phyloP scores from a whole-genome alignment of 2,888 invertebrate species.

The Caprella mutica region DNA sequence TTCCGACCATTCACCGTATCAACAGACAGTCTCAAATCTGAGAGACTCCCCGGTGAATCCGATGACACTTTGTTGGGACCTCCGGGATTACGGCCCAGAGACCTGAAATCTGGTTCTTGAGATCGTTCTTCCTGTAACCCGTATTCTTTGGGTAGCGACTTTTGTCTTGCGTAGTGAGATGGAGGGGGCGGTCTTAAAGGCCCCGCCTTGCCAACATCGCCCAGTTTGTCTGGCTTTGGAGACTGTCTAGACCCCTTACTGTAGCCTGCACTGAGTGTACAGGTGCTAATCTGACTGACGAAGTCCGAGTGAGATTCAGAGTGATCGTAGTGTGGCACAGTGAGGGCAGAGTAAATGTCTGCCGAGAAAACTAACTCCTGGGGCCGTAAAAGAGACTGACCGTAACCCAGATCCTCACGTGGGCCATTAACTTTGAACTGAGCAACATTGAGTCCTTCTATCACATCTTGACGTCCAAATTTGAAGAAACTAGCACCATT shows the following conservation, averaged over 20 bases:
- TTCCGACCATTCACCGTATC: conserved; percentile 42
- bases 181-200: neutral
- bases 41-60: conserved; percentile 64
- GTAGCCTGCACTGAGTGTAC: conserved; percentile 20
- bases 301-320: conserved; percentile 14
- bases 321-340: conserved; percentile 15
- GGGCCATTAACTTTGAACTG: conserved; percentile 54
- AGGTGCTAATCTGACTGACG: conserved; percentile 19
- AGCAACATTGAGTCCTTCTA: conserved; percentile 28
- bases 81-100: conserved; percentile 2
- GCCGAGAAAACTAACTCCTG: conserved; percentile 80
- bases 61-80: neutral
- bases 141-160: neutral
- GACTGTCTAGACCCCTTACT: neutral
- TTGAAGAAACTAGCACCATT: conserved; percentile 82
- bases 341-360: conserved; percentile 42
- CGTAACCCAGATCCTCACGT: conserved; percentile 77
- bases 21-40: conserved; percentile 71
- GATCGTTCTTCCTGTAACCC: neutral
- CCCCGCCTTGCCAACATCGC: neutral
- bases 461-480: conserved; percentile 64
- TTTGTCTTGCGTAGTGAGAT: neutral
- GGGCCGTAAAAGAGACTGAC: conserved; percentile 81
- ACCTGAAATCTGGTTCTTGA: conserved; percentile 5
- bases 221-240: neutral